Percentiles rank a stretch among this genome's conserved stretches.
Conservation (phyloP, 2,797 vertebrate species). For the Sebastes matsubarae region DNA sequence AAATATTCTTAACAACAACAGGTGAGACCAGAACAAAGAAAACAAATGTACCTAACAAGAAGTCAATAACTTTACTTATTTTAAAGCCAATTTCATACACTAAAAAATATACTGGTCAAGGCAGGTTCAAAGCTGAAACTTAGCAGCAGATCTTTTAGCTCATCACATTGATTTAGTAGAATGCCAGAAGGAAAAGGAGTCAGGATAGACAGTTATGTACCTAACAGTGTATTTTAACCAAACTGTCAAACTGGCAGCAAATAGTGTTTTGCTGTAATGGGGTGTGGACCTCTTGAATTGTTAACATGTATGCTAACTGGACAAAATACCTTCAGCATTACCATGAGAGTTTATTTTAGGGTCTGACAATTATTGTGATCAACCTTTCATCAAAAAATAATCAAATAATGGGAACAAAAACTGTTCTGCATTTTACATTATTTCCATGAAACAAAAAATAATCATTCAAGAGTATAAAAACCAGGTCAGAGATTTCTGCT, state of each 20-base stretch:
- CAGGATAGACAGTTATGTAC: background rate
- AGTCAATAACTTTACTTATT: background rate
- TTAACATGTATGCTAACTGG: background rate
- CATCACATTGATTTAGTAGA: background rate
- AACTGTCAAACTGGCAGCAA: background rate
- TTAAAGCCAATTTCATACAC: background rate
- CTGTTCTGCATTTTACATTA: background rate
- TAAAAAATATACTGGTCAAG: background rate
- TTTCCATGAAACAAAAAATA: slow-evolving; percentile 8
- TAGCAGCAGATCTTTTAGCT: background rate
- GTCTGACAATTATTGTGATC: background rate
- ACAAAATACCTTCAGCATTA: background rate
- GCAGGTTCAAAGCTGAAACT: background rate
- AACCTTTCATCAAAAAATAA: background rate
- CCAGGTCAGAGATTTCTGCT: slow-evolving; percentile 42
- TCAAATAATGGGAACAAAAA: background rate
- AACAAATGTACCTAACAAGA: background rate
- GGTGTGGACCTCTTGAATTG: background rate
- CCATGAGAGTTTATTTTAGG: background rate
- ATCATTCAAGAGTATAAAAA: slow-evolving; percentile 36
- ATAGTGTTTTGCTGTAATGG: background rate
- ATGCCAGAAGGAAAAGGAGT: background rate
- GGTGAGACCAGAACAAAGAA: background rate
- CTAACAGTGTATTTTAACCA: background rate
- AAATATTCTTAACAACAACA: background rate